A percentile compares a stretch with the other conserved stretches of the same genome.
phyloP scores from a whole-genome alignment of 2,113 vertebrate species.

The Atlantisia rogersi region DNA sequence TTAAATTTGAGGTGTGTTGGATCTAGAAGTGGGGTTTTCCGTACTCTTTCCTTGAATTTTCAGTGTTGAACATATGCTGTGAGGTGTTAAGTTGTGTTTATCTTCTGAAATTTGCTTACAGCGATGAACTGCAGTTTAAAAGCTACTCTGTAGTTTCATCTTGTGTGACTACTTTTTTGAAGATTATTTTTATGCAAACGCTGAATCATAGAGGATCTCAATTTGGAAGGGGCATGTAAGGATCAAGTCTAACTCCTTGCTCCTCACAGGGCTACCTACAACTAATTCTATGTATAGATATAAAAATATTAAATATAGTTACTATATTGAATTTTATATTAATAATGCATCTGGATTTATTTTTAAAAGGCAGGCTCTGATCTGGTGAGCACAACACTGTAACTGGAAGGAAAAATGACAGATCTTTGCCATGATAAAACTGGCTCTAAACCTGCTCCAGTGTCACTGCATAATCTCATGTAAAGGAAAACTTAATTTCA shows the following conservation, averaged over 20 bases:
- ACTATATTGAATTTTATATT: not conserved
- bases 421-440: not conserved
- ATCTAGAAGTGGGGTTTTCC: not conserved
- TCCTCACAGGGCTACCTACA: not conserved
- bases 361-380: not conserved
- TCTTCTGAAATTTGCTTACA: not conserved
- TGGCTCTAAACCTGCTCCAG: not conserved
- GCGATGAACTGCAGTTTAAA: not conserved
- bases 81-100: too few relatives aligned
- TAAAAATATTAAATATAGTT: not conserved
- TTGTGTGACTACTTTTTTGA: not conserved
- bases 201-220: not conserved
- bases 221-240: not conserved
- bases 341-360: not conserved
- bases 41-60: not conserved
- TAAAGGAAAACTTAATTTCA: not conserved
- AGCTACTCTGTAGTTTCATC: not conserved
- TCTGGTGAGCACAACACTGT: not conserved
- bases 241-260: not conserved
- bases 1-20: not conserved
- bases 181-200: not conserved
- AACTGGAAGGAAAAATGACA: not conserved
- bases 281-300: not conserved
- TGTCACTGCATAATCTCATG: not conserved
- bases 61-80: not conserved